Evolutionary conservation across 1,140 invertebrate species (phyloP).

Genomic region (Achatina immaculata): DNA sequence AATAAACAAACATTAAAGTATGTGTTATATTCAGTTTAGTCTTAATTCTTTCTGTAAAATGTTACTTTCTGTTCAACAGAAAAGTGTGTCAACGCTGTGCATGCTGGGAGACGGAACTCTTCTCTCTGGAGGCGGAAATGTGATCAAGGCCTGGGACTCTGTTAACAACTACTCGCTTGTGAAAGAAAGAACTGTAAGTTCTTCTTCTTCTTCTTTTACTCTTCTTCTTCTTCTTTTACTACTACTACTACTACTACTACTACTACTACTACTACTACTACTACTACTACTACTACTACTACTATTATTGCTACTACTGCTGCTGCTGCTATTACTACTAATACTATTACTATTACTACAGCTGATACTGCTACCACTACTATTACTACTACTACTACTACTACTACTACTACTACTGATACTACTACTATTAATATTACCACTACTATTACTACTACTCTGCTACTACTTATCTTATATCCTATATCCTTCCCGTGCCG

Average conservation of each 20-base stretch:
- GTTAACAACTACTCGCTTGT: slow-evolving; percentile 89
- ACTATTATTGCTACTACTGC: not conserved
- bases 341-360: too few relatives aligned
- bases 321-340: not conserved
- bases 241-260: not conserved
- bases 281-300: not conserved
- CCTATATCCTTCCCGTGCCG: too few relatives aligned
- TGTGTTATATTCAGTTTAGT: too few relatives aligned
- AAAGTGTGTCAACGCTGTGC: slow-evolving; percentile 86
- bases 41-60: too few relatives aligned
- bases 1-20: too few relatives aligned
- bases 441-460: too few relatives aligned
- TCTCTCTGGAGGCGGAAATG: slow-evolving; percentile 83
- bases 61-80: slow-evolving; percentile 67
- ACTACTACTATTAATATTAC: too few relatives aligned
- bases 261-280: not conserved
- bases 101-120: slow-evolving; percentile 91
- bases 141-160: slow-evolving; percentile 92
- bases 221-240: not conserved
- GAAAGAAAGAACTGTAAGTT: slow-evolving; percentile 85
- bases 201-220: too few relatives aligned
- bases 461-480: too few relatives aligned
- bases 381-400: too few relatives aligned
- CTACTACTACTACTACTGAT: too few relatives aligned
- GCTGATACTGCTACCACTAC: too few relatives aligned